Percentiles rank a stretch among this genome's conserved stretches.
Conservation (phyloP, 2,797 vertebrate species). For the Ciconia nigra region DNA sequence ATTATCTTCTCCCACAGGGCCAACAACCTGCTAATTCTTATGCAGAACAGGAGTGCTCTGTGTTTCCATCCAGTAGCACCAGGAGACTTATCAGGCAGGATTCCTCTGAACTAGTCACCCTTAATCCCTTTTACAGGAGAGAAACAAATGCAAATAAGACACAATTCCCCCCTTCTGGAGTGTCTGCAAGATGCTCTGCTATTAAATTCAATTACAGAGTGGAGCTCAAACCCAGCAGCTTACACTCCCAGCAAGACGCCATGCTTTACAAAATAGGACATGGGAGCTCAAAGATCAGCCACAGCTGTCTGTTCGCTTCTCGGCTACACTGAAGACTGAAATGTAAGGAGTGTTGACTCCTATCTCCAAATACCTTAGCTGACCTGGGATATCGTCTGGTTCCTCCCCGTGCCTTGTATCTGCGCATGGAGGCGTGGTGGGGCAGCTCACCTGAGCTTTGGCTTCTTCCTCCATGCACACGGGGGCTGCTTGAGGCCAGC, state of each 20-base stretch:
- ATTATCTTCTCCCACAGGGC: not conserved
- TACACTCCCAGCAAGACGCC: not conserved
- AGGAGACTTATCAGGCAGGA: not conserved
- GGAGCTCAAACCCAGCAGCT: not conserved
- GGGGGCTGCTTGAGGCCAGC: not conserved
- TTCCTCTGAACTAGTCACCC: not conserved
- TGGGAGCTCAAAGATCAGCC: not conserved
- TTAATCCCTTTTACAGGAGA: not conserved
- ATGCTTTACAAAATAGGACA: not conserved
- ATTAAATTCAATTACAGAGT: conserved; percentile 17
- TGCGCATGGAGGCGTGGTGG: rapidly evolving
- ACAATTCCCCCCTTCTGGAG: not conserved
- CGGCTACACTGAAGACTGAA: not conserved
- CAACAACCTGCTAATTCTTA: not conserved
- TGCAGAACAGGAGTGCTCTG: rapidly evolving
- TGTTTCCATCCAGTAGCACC: not conserved
- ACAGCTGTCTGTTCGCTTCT: not conserved
- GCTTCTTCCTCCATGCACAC: not conserved
- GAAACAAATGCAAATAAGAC: conserved; percentile 18
- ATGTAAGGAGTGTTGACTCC: not conserved
- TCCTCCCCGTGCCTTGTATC: not conserved
- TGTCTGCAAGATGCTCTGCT: not conserved
- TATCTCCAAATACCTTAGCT: not conserved
- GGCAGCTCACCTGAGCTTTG: not conserved
- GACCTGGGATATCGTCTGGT: not conserved